Percentiles rank a stretch among this genome's conserved stretches.
Evolutionary conservation across 2,113 vertebrate genomes (phyloP).

Genomic region (Oncorhynchus masou): DNA sequence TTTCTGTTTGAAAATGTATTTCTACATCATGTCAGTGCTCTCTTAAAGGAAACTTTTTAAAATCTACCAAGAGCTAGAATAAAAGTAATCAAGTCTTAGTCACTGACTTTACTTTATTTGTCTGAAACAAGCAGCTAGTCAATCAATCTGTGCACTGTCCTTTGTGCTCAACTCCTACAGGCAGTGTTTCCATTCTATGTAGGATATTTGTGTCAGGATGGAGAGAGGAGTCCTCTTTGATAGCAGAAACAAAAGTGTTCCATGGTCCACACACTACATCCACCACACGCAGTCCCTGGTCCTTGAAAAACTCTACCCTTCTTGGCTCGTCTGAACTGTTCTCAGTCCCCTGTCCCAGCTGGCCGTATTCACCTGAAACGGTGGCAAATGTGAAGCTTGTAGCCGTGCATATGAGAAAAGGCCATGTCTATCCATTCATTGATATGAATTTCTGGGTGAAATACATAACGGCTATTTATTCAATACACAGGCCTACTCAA

Average conservation of each 20-base stretch:
- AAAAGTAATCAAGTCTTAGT: not conserved
- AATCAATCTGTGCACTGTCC: not conserved
- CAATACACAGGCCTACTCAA: not conserved
- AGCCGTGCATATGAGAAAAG: no score
- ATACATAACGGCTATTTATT: no score
- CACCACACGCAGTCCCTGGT: conserved; percentile 60
- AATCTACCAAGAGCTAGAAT: not conserved
- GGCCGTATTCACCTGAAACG: conserved; percentile 86
- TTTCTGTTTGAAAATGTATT: conserved; percentile 1
- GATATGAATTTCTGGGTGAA: no score
- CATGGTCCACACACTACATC: conserved; percentile 87
- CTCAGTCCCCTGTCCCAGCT: conserved; percentile 80
- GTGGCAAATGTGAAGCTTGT: not conserved
- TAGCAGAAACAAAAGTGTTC: conserved; percentile 82
- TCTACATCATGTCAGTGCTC: conserved; percentile 36
- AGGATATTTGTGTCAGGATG: conserved; percentile 18
- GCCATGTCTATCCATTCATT: no score
- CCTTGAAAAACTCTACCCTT: conserved; percentile 74
- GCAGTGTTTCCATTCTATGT: conserved; percentile 1
- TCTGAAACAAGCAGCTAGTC: not conserved
- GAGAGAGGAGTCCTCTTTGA: conserved; percentile 38
- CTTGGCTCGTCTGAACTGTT: conserved; percentile 78
- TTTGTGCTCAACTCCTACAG: not conserved
- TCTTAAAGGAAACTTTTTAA: not conserved
- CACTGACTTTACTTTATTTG: not conserved